phyloP scores from a whole-genome alignment of 2,113 vertebrate species.

The Nothoprocta pentlandii region DNA sequence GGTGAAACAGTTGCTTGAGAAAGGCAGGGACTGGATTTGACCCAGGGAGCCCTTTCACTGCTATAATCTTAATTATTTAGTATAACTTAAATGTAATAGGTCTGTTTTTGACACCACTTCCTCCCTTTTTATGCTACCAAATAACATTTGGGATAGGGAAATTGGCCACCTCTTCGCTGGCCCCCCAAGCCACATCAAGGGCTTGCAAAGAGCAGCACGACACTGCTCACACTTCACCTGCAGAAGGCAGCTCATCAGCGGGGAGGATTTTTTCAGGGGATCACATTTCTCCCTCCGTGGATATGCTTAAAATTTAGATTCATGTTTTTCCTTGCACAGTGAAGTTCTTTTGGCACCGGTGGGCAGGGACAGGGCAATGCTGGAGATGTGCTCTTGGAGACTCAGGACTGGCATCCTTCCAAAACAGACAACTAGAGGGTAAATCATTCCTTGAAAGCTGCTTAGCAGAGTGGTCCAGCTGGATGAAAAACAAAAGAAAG shows the following conservation, averaged over 20 bases:
- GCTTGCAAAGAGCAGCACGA: background rate
- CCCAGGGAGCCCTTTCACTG: background rate
- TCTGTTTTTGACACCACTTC: background rate
- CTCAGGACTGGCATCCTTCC: constrained; percentile 13
- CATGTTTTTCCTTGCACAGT: background rate
- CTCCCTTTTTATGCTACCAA: background rate
- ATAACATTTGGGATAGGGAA: background rate
- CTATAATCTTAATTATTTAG: background rate
- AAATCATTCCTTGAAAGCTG: constrained; percentile 40
- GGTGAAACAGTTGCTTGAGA: background rate
- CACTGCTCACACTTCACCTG: background rate
- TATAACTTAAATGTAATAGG: background rate
- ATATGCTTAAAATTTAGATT: background rate
- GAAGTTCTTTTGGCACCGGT: background rate
- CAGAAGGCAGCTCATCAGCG: background rate
- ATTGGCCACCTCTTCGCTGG: background rate
- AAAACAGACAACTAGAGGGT: background rate
- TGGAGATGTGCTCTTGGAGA: background rate
- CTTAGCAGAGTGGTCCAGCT: constrained; percentile 40
- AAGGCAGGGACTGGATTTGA: background rate
- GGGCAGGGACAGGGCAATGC: background rate
- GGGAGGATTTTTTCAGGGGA: background rate
- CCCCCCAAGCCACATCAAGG: background rate
- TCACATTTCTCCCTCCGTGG: background rate
- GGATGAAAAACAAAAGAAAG: constrained; percentile 9